phyloP scores from a whole-genome alignment of 2,797 vertebrate genomes.

The Esox masquinongy region DNA sequence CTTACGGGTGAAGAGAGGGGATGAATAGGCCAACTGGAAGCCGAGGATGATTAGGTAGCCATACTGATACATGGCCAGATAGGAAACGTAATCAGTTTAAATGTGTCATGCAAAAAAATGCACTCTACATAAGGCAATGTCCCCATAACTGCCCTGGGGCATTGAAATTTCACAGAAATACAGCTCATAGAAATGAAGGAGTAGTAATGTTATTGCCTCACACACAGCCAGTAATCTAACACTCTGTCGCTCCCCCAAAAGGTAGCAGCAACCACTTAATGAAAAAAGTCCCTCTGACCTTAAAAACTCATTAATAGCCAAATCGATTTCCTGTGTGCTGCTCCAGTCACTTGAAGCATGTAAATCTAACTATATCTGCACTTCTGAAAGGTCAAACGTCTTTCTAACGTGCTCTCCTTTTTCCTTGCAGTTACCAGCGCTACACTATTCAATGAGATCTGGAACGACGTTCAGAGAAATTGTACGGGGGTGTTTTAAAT shows the following conservation, averaged over 20 bases:
- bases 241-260: slow-evolving; percentile 4
- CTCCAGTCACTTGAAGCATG: slow-evolving; percentile 25
- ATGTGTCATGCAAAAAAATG: too few relatives aligned
- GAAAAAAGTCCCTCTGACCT: slow-evolving; percentile 38
- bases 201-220: too few relatives aligned
- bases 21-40: too few relatives aligned
- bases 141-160: too few relatives aligned
- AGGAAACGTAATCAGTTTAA: too few relatives aligned
- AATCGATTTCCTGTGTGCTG: slow-evolving; percentile 37
- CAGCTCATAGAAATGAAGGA: too few relatives aligned
- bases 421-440: not conserved
- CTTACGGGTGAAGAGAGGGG: too few relatives aligned
- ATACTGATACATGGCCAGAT: too few relatives aligned
- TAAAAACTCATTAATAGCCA: slow-evolving; percentile 47
- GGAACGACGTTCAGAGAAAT: slow-evolving; percentile 40
- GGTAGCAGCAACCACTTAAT: not conserved
- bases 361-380: slow-evolving; percentile 50
- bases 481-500: slow-evolving; percentile 12
- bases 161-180: too few relatives aligned
- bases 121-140: too few relatives aligned
- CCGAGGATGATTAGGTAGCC: too few relatives aligned
- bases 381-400: slow-evolving; percentile 49
- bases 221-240: too few relatives aligned
- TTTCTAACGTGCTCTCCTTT: slow-evolving; percentile 25
- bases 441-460: slow-evolving; percentile 22